A percentile compares a stretch with the other conserved stretches of the same genome.
Evolutionary conservation across 1,140 invertebrate genomes (phyloP).

Genomic region (Pogonomyrmex californicus): DNA sequence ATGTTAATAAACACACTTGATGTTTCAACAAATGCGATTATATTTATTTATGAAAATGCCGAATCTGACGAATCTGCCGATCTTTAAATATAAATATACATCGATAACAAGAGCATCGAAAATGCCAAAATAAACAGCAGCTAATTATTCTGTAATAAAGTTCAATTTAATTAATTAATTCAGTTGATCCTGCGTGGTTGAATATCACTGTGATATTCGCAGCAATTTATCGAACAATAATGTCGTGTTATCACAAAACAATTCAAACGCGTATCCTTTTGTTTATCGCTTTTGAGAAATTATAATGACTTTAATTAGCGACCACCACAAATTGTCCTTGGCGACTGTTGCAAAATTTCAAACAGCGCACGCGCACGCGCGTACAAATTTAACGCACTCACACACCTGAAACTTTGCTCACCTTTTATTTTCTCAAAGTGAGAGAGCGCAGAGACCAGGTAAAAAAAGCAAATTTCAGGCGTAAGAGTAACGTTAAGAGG

Average conservation of each 20-base stretch:
- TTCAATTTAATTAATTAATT: conserved; percentile 66
- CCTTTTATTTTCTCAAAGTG: conserved; percentile 83
- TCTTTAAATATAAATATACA: conserved; percentile 15
- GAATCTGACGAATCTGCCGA: background rate
- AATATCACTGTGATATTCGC: conserved; percentile 38
- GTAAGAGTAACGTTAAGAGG: conserved; percentile 82
- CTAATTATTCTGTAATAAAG: conserved; percentile 51
- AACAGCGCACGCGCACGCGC: background rate
- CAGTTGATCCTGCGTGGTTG: conserved; percentile 25
- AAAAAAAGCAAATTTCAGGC: conserved; percentile 87
- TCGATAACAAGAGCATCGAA: conserved; percentile 8
- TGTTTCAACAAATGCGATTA: background rate
- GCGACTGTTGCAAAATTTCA: background rate
- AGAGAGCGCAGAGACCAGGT: conserved; percentile 83
- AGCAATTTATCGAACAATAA: conserved; percentile 52
- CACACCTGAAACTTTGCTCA: conserved; percentile 87
- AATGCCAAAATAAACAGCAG: conserved; percentile 44
- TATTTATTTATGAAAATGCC: background rate
- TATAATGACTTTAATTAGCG: conserved; percentile 53
- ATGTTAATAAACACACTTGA: background rate
- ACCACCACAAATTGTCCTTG: conserved; percentile 21
- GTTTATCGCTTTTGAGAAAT: conserved; percentile 36
- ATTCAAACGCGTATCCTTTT: conserved; percentile 31
- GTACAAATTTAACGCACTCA: conserved; percentile 82
- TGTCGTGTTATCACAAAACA: conserved; percentile 38